Conservation (phyloP, 2,888 invertebrate species). For the Coelopa pilipes region DNA sequence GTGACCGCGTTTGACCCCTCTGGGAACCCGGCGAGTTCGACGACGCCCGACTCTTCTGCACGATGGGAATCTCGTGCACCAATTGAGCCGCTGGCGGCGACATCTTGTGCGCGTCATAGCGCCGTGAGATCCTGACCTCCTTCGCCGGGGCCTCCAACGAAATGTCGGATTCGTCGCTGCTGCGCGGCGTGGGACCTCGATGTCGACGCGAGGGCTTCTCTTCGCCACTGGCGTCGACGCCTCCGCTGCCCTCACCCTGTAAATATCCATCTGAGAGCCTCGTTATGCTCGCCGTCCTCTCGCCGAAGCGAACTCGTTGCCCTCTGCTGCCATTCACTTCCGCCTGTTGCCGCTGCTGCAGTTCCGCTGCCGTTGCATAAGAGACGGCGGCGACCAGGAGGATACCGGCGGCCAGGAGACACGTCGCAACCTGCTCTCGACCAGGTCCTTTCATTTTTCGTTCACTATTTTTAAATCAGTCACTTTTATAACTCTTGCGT, state of each 20-base stretch:
- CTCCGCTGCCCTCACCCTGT: neutral
- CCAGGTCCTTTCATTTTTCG: constrained; percentile 48
- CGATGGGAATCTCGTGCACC: constrained; percentile 2
- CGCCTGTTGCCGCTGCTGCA: constrained; percentile 40
- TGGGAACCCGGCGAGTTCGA: no score
- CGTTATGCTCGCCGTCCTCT: constrained; percentile 16
- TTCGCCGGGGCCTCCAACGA: no score
- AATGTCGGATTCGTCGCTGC: no score
- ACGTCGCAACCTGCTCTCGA: constrained; percentile 44
- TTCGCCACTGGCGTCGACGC: no score
- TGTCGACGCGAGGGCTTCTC: no score
- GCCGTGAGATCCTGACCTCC: constrained; percentile 22
- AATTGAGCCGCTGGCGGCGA: constrained; percentile 34
- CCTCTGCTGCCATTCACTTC: constrained; percentile 39
- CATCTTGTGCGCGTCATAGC: constrained; percentile 24
- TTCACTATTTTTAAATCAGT: neutral
- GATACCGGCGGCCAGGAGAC: constrained; percentile 40
- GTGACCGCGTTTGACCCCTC: no score
- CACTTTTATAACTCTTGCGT: no score
- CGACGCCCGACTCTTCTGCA: no score
- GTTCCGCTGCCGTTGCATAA: constrained; percentile 41
- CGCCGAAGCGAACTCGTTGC: constrained; percentile 5
- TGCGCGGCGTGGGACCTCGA: neutral
- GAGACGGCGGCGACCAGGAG: neutral
- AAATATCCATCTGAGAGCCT: neutral